Base-by-base conservation (phyloP, 2,888 invertebrate genomes). In the Lithophane semibrunnea region DNA sequence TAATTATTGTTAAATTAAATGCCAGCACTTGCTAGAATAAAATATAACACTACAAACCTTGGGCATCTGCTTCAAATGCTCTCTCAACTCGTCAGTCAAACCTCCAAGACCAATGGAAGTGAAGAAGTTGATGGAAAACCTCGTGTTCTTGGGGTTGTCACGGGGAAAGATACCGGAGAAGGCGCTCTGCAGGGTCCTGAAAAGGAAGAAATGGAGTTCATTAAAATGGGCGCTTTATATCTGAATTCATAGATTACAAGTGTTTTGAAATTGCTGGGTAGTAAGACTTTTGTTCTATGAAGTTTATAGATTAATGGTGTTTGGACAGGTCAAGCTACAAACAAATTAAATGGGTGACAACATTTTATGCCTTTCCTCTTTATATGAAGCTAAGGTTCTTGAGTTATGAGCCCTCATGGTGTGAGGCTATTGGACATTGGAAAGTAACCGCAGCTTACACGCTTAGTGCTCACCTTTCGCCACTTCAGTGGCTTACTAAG, bases 41-140 rank as follows among this genome's bases (percentile, higher is more conserved):
- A 42, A 61, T 1, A 61, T 24, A 73, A 44, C 0, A 13, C 7
- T 12, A 56, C 61, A 77, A 82, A 97, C 96, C 96, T 98, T 98
- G 0, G 98, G 98, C 93, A 98, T 97, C 86, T 97, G 97, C 91
- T 99, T 99, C 84, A 99, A 96, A 95, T 99, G 99, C 90, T 99
- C 99, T 78, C 99, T 96, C 63, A 99, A 95, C 90, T 99, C 99
- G 95, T 99, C 99, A 0, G 99, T 99, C 2, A 99, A 96, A 1
- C 99, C 99, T 76, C 99, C 99, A 74, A 99, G 97, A 88, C 99
- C 99, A 91, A 99, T 99, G 0, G 99, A 99, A 0, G 99, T 99
- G 94, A 99, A 99, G 96, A 99, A 99, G 92, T 99, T 99, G 70
- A 99, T 99, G 0, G 99, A 98, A 96, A 99, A 99, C 90, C 99